A percentile compares a stretch with the other conserved stretches of the same genome.
phyloP scores from a whole-genome alignment of 2,797 vertebrate genomes.

The Cossypha dichroa region DNA sequence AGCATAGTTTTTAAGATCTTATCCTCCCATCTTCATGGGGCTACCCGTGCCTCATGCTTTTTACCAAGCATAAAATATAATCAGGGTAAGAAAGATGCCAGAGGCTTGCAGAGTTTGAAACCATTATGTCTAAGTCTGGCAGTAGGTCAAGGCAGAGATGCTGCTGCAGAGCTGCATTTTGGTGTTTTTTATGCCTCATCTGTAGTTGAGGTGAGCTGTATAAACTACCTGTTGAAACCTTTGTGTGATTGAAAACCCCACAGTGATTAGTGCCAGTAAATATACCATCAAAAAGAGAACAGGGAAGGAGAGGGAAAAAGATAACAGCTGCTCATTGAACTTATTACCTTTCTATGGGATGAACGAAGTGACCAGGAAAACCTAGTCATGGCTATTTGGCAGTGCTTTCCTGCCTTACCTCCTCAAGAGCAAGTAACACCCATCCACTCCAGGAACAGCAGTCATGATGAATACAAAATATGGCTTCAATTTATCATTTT shows the following conservation, averaged over 20 bases:
- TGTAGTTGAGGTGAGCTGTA: neutral
- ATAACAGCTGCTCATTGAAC: neutral
- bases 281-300: neutral
- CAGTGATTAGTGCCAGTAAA: neutral
- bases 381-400: neutral
- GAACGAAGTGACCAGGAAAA: neutral
- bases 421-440: neutral
- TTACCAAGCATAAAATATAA: neutral
- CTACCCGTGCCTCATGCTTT: neutral
- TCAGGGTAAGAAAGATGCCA: neutral
- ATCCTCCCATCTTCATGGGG: neutral
- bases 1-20: neutral
- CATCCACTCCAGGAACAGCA: fast-evolving
- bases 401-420: neutral
- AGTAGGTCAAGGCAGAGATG: neutral
- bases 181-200: neutral
- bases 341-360: neutral
- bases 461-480: neutral
- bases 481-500: neutral
- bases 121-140: neutral
- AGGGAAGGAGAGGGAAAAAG: neutral
- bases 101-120: neutral
- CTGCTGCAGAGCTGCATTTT: neutral
- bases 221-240: neutral
- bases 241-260: neutral